Evolutionary conservation across 2,888 invertebrate genomes (phyloP).

Genomic region (Agrotis clavis): DNA sequence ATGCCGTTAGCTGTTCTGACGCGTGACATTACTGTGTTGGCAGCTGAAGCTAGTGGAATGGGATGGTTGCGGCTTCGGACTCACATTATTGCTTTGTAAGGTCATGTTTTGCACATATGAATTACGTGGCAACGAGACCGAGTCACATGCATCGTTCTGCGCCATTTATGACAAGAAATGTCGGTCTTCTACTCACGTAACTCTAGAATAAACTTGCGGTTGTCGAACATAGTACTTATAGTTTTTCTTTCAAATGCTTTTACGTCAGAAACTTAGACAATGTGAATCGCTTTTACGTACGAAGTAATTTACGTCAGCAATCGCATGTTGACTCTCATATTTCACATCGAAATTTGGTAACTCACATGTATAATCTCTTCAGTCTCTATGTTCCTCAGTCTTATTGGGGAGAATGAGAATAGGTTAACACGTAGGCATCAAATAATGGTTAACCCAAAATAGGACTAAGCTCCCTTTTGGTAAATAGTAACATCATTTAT

Average conservation of each 20-base stretch:
- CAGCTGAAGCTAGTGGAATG: slow-evolving; percentile 45
- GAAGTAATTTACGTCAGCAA: slow-evolving; percentile 71
- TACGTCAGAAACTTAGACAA: slow-evolving; percentile 71
- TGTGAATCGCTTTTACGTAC: slow-evolving; percentile 67
- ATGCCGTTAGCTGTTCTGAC: slow-evolving; percentile 63
- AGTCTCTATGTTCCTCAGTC: too few species aligned
- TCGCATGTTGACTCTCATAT: slow-evolving; percentile 64
- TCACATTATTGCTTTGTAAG: slow-evolving; percentile 50
- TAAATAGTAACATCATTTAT: slow-evolving; percentile 16
- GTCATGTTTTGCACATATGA: slow-evolving; percentile 54
- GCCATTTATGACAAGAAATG: slow-evolving; percentile 57
- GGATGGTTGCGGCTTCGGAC: slow-evolving; percentile 35
- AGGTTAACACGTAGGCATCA: slow-evolving; percentile 41
- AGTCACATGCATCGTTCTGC: slow-evolving; percentile 50
- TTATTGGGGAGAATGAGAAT: slow-evolving; percentile 46
- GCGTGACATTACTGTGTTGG: slow-evolving; percentile 59
- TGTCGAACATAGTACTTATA: slow-evolving; percentile 20
- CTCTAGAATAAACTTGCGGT: slow-evolving; percentile 45
- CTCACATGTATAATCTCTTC: too few species aligned
- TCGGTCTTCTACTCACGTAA: slow-evolving; percentile 37
- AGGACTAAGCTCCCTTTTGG: slow-evolving; percentile 18
- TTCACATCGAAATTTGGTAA: slow-evolving; percentile 63
- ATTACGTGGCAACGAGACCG: slow-evolving; percentile 42
- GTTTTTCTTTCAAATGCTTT: slow-evolving; percentile 67
- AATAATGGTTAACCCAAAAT: slow-evolving; percentile 33